Conservation (phyloP, 2,888 invertebrate species). For the Ypsolopha sequella region DNA sequence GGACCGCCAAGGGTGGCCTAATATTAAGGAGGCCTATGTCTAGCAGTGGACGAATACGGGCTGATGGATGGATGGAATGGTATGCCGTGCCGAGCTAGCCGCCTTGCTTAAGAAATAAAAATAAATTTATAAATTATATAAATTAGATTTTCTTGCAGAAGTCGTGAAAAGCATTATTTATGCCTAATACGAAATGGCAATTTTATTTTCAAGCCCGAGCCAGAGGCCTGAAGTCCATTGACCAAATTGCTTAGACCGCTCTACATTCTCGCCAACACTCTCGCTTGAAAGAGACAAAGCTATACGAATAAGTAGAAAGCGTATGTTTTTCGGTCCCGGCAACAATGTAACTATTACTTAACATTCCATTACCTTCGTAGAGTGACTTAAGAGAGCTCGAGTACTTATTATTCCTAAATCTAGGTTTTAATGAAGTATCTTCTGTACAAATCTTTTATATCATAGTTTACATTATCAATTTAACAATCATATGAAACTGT, state of each 20-base stretch:
- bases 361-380: conserved; percentile 55
- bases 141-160: conserved; percentile 23
- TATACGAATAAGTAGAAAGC: no score
- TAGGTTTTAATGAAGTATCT: conserved; percentile 17
- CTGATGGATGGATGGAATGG: no score
- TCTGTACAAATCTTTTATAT: conserved; percentile 27
- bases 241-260: neutral
- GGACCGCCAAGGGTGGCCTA: no score
- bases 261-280: neutral
- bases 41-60: no score
- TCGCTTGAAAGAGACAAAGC: no score
- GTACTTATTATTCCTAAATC: conserved; percentile 46
- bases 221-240: neutral
- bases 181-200: neutral
- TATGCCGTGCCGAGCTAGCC: no score
- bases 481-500: conserved; percentile 10
- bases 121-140: no score
- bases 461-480: conserved; percentile 9
- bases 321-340: no score
- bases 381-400: conserved; percentile 66
- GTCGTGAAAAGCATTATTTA: conserved; percentile 5
- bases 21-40: no score
- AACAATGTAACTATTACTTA: conserved; percentile 25
- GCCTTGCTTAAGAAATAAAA: no score
- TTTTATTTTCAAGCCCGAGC: neutral